phyloP scores from a whole-genome alignment of 2,888 invertebrate genomes.

The Tetheella fluctuosa region DNA sequence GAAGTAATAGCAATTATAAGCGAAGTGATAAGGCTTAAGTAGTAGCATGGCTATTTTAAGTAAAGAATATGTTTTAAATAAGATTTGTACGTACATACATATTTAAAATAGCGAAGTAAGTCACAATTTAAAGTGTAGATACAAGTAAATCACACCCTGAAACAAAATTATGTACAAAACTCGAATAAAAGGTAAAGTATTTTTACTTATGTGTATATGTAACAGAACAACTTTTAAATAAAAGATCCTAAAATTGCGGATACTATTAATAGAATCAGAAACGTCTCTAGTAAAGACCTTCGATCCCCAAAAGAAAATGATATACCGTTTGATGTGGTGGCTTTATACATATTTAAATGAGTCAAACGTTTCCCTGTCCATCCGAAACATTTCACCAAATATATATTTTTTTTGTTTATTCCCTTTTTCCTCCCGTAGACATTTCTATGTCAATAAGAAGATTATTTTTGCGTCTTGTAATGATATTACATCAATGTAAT shows the following conservation, averaged over 20 bases:
- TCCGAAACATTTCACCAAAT: constrained; percentile 32
- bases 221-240: neutral
- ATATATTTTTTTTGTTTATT: constrained; percentile 35
- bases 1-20: too few species aligned
- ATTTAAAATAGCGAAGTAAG: too few species aligned
- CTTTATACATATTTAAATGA: constrained; percentile 62
- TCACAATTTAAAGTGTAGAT: too few species aligned
- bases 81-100: too few species aligned
- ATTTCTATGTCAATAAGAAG: constrained; percentile 3
- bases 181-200: too few species aligned
- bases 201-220: too few species aligned
- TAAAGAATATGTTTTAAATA: too few species aligned
- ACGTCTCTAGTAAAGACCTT: constrained; percentile 21
- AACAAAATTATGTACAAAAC: too few species aligned
- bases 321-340: constrained; percentile 47
- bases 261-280: neutral
- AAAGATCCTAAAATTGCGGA: neutral
- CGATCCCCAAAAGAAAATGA: constrained; percentile 43
- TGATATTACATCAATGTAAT: neutral
- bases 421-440: constrained; percentile 20
- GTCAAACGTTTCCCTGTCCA: constrained; percentile 44
- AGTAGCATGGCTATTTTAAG: too few species aligned
- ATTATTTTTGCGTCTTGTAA: neutral
- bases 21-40: too few species aligned
- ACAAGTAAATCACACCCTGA: too few species aligned